Percentiles rank a stretch among this genome's conserved stretches.
Evolutionary conservation across 1,140 invertebrate species (phyloP).

Genomic region (Psilanteris sp.): DNA sequence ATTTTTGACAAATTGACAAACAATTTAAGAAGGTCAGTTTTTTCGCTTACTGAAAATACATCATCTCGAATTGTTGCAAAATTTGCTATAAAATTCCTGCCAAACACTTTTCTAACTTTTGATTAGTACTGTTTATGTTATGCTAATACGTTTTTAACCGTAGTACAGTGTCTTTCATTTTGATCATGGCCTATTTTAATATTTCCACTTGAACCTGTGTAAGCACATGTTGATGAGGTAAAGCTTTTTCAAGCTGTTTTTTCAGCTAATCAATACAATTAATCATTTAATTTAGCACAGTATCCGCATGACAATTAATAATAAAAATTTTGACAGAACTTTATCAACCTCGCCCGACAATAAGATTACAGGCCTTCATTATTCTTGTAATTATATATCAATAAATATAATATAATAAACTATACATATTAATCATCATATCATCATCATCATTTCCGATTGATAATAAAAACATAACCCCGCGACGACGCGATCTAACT

Average conservation of each 20-base stretch:
- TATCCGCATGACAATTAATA: slow-evolving; percentile 88
- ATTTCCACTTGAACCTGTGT: slow-evolving; percentile 84
- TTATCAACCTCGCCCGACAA: slow-evolving; percentile 96
- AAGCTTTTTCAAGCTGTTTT: slow-evolving; percentile 88
- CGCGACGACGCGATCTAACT: too few species aligned
- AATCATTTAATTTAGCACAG: slow-evolving; percentile 88
- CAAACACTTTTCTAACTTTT: slow-evolving; percentile 97
- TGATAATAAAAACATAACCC: too few species aligned
- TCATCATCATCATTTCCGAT: too few species aligned
- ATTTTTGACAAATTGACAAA: too few species aligned
- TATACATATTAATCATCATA: too few species aligned
- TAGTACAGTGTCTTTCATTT: slow-evolving; percentile 87
- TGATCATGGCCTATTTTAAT: slow-evolving; percentile 84
- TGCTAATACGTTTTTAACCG: slow-evolving; percentile 89
- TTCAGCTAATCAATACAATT: slow-evolving; percentile 87
- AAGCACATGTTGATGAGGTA: slow-evolving; percentile 82
- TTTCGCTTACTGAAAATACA: slow-evolving; percentile 89
- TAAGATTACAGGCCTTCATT: slow-evolving; percentile 94
- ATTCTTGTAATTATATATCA: too few species aligned
- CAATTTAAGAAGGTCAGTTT: slow-evolving; percentile 91
- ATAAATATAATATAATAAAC: too few species aligned
- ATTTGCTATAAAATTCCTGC: slow-evolving; percentile 95
- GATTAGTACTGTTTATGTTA: slow-evolving; percentile 92
- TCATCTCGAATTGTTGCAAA: slow-evolving; percentile 94
- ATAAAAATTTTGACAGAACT: slow-evolving; percentile 90